Percentiles rank a stretch among this genome's conserved stretches.
Conservation (phyloP, 2,797 vertebrate species). For the Kryptopterus vitreolus region DNA sequence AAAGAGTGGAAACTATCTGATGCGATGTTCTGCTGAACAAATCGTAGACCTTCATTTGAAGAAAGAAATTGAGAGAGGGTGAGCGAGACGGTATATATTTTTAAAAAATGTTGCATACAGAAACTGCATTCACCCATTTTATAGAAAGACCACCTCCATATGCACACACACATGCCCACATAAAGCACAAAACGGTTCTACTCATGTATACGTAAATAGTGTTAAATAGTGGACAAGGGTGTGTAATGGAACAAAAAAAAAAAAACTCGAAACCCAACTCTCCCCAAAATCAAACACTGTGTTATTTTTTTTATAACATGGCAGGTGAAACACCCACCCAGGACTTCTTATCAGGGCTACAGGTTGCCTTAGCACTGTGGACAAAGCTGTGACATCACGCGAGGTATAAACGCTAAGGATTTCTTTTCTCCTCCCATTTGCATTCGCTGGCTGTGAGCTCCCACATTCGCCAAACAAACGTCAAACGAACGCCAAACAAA, state of each 20-base stretch:
- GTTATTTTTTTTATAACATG: background rate
- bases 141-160: slow-evolving; percentile 35
- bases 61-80: too few species aligned
- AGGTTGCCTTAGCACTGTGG: background rate
- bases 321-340: slow-evolving; percentile 13
- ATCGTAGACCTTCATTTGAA: too few species aligned
- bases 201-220: slow-evolving; percentile 52
- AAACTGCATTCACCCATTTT: background rate
- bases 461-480: background rate
- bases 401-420: slow-evolving; percentile 60
- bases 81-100: background rate
- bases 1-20: too few species aligned
- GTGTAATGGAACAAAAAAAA: slow-evolving; percentile 48
- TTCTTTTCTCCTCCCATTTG: slow-evolving; percentile 28
- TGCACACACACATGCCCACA: too few species aligned
- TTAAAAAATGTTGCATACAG: slow-evolving; percentile 13
- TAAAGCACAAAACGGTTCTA: slow-evolving; percentile 24
- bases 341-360: slow-evolving; percentile 43
- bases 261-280: slow-evolving; percentile 48
- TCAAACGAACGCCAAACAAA: slow-evolving; percentile 11
- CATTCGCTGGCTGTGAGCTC: slow-evolving; percentile 5
- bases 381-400: slow-evolving; percentile 50
- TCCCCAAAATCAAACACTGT: slow-evolving; percentile 71
- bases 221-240: slow-evolving; percentile 57
- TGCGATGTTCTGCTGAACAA: too few species aligned